Evolutionary conservation across 2,113 vertebrate genomes (phyloP).

Genomic region (Brachyistius frenatus): DNA sequence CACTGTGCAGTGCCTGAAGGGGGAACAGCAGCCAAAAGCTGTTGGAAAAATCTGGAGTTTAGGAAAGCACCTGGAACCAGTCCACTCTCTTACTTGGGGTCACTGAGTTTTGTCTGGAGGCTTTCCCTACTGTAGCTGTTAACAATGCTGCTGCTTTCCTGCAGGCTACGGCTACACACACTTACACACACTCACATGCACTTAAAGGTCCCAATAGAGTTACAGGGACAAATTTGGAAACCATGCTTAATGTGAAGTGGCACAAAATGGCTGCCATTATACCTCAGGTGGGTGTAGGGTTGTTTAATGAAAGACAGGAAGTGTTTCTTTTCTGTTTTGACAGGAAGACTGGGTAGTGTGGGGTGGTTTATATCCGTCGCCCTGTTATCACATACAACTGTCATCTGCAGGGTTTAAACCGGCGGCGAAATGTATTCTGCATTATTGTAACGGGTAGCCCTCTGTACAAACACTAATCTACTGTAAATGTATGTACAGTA

Average conservation of each 20-base stretch:
- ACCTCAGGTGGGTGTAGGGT: slow-evolving; percentile 42
- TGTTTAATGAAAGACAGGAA: slow-evolving; percentile 36
- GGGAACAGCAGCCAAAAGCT: slow-evolving; percentile 73
- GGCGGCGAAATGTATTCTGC: not conserved
- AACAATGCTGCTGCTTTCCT: slow-evolving; percentile 79
- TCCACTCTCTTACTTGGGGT: slow-evolving; percentile 83
- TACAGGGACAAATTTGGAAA: slow-evolving; percentile 66
- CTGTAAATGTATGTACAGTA: slow-evolving; percentile 6
- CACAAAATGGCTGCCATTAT: slow-evolving; percentile 70
- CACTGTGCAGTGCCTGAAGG: slow-evolving; percentile 51
- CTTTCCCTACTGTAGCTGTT: slow-evolving; percentile 81
- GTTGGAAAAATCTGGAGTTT: slow-evolving; percentile 76
- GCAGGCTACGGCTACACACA: slow-evolving; percentile 47
- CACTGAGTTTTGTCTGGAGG: slow-evolving; percentile 86
- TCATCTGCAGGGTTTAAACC: not conserved
- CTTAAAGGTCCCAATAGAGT: slow-evolving; percentile 48
- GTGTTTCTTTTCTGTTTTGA: not conserved
- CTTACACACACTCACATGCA: slow-evolving; percentile 18
- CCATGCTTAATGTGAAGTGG: slow-evolving; percentile 33
- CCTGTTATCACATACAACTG: not conserved
- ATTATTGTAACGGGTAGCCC: not conserved
- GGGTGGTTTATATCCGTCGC: slow-evolving; percentile 10
- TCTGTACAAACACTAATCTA: not conserved
- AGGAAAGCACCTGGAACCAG: slow-evolving; percentile 86
- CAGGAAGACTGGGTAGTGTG: not conserved